A percentile compares a stretch with the other conserved stretches of the same genome.
These are phyloP conservation scores for Nemurella pictetii DNA, from an alignment of 2,888 invertebrate genomes.

Conservation along the genomic window DNA sequence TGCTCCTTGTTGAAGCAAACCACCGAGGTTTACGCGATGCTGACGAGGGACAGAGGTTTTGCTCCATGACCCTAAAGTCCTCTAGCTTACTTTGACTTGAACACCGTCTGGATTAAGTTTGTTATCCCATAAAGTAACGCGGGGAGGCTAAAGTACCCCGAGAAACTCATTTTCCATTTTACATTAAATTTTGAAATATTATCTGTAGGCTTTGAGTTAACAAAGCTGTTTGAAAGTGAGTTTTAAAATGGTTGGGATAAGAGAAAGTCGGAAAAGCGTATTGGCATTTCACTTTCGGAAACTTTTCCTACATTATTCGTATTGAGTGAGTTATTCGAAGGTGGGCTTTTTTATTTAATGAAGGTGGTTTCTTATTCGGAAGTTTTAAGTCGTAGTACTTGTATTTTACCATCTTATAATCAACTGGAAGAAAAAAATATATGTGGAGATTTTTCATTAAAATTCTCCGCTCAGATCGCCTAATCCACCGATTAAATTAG, in stretches of 20 bases:
- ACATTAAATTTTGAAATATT: constrained; percentile 19
- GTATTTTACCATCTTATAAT: neutral
- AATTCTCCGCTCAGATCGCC: neutral
- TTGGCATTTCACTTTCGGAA: neutral
- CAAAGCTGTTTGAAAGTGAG: neutral
- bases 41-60: constrained; percentile 8
- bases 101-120: constrained; percentile 13
- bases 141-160: neutral
- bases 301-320: neutral
- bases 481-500: neutral
- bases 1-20: constrained; percentile 7
- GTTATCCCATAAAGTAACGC: constrained; percentile 13
- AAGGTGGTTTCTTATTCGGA: neutral
- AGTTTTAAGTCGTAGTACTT: neutral
- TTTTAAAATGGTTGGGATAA: neutral
- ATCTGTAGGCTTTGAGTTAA: constrained; percentile 2
- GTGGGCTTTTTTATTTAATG: neutral
- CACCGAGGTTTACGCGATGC: neutral
- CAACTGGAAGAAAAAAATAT: neutral
- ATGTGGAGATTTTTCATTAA: too few relatives aligned
- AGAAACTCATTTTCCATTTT: neutral
- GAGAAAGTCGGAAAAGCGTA: neutral
- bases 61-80: neutral
- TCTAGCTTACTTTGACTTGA: constrained; percentile 19
- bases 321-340: neutral